phyloP scores from a whole-genome alignment of 1,140 invertebrate genomes.

The Camponotus pennsylvanicus region DNA sequence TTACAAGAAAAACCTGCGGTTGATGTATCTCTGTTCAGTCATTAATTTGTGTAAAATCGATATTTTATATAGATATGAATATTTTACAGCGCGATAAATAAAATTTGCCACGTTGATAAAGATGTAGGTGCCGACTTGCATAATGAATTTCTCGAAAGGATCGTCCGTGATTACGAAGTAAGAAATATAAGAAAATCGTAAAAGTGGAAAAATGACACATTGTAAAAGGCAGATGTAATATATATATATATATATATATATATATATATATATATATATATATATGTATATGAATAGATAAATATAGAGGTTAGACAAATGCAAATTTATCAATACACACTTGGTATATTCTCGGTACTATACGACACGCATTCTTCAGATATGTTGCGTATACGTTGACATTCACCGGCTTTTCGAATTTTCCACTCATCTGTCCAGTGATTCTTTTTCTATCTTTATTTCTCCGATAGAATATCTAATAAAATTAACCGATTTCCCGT shows the following conservation, averaged over 20 bases:
- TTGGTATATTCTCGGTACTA: neutral
- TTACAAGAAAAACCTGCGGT: neutral
- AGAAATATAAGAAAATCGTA: constrained; percentile 4
- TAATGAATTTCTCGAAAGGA: constrained; percentile 18
- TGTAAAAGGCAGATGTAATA: neutral
- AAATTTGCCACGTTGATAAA: neutral
- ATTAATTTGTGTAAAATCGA: neutral
- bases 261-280: neutral
- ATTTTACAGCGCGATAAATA: neutral
- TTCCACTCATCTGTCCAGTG: constrained; percentile 57
- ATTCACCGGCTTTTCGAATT: constrained; percentile 61
- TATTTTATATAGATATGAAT: neutral
- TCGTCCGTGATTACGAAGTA: neutral
- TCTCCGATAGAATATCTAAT: constrained; percentile 54
- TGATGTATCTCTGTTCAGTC: neutral
- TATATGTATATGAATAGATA: neutral
- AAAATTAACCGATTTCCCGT: constrained; percentile 59
- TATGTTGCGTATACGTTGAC: constrained; percentile 9
- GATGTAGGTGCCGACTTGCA: constrained; percentile 1
- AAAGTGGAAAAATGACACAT: neutral
- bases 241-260: neutral
- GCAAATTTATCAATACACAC: constrained; percentile 9
- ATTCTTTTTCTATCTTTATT: neutral
- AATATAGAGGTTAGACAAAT: neutral
- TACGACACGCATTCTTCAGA: neutral